Conservation (phyloP, 2,113 vertebrate genomes). For the Burhinus oedicnemus region DNA sequence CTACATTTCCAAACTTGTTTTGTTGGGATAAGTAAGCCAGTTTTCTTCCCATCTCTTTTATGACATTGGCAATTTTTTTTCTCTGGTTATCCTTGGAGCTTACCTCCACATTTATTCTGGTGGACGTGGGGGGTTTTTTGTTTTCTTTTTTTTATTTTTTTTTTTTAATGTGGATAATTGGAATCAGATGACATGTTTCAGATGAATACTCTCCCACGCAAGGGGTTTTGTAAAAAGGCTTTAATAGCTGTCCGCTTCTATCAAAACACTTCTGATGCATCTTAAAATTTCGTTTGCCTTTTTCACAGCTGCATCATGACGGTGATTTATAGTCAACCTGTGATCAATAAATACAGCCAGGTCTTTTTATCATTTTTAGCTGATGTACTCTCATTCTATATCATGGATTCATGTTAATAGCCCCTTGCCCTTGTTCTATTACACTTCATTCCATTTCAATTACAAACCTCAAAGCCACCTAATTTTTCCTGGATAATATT, state of each 20-base stretch:
- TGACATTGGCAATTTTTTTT: background rate
- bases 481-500: conserved; percentile 32
- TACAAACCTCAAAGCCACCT: conserved; percentile 38
- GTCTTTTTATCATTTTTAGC: conserved; percentile 32
- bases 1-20: background rate
- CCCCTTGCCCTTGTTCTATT: conserved; percentile 35
- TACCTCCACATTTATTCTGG: background rate
- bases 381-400: background rate
- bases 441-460: conserved; percentile 46
- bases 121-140: background rate
- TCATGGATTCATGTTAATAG: conserved; percentile 35
- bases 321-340: conserved; percentile 23
- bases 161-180: background rate
- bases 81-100: background rate
- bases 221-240: background rate
- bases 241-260: background rate
- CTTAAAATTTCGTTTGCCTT: conserved; percentile 33
- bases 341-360: conserved; percentile 33
- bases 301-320: background rate
- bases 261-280: background rate
- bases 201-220: background rate
- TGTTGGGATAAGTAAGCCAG: background rate
- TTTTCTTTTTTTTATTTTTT: background rate
- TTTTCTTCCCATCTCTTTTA: background rate
- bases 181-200: background rate